Base-by-base conservation (phyloP, 2,888 invertebrate genomes). In the Uropetala carovei region DNA sequence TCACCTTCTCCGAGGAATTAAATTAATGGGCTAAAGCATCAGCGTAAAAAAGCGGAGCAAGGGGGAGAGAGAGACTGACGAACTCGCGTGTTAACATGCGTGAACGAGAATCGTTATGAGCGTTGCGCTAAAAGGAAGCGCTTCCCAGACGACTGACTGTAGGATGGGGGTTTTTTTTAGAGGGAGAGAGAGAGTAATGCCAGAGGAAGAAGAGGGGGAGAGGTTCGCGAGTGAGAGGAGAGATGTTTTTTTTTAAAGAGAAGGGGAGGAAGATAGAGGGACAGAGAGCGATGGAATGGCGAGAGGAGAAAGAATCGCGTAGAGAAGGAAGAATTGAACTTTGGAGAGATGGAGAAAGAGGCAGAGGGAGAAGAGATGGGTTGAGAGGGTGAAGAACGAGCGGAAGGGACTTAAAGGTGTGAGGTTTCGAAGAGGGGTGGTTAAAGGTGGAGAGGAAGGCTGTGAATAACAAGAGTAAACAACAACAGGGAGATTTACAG, bases 101-200 rank as follows among this genome's bases (percentile, higher is more conserved):
- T 89, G 89, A 89, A 89, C 89, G 64, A 89, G 89, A 89, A 89
- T 89, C 89, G 89, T 89, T 89, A 89, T 89, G 89, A 89, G 89
- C 64, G 89, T 89, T 18, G 59, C 89, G 89, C 89, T 89, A 89
- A 89, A 58, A 89, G 89, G 89, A 68, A 89, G 43, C 89, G 89
- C 43, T 89, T 64, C 64, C 64, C 89, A 89, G 68, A 89, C 64
- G 64, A 57, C 9, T 56, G 85, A 58, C 18, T 56, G 89, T 11
- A 56, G 56, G 56, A 60, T 18, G 59, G n/a, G 27, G 60, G 30
- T 9, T n/a, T 60, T 86, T 86, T 86, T 86, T 30, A 57, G 58
- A 85, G 57, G 5, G 85, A 14, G 27, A 5, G 22, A 27, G 86
- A 30, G 86, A 83, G n/a, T 18, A 10, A 1, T 9, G 10, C 18